A percentile compares a stretch with the other conserved stretches of the same genome.
These are phyloP conservation scores for Diadophis punctatus DNA, from an alignment of 2,113 vertebrate genomes.

Conservation along the genomic window DNA sequence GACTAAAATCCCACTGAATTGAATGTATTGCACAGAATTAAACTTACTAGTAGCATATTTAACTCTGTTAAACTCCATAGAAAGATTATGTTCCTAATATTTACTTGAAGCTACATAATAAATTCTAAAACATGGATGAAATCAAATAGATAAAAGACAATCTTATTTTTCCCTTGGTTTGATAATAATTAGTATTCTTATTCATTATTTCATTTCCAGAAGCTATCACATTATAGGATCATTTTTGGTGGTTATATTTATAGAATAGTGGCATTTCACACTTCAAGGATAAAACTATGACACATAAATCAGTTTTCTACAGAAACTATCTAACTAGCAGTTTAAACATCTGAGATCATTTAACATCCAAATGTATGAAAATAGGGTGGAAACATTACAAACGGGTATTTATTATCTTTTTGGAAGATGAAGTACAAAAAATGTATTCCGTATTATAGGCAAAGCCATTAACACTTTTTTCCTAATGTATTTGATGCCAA, in stretches of 20 bases:
- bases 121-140: neutral
- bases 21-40: neutral
- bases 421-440: neutral
- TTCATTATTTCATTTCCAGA: neutral
- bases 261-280: neutral
- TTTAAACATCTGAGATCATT: neutral
- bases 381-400: neutral
- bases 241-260: neutral
- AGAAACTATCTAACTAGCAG: neutral
- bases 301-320: neutral
- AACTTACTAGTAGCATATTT: neutral
- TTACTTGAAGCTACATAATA: neutral
- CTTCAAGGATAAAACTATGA: neutral
- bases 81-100: neutral
- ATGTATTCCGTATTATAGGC: neutral
- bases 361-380: neutral
- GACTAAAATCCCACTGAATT: neutral
- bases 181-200: neutral
- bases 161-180: neutral
- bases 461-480: neutral
- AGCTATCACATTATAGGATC: neutral
- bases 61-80: neutral
- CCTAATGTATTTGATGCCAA: neutral
- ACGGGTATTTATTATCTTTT: neutral
- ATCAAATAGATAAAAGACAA: neutral